Conservation (phyloP, 2,113 vertebrate species). For the Plestiodon gilberti region DNA sequence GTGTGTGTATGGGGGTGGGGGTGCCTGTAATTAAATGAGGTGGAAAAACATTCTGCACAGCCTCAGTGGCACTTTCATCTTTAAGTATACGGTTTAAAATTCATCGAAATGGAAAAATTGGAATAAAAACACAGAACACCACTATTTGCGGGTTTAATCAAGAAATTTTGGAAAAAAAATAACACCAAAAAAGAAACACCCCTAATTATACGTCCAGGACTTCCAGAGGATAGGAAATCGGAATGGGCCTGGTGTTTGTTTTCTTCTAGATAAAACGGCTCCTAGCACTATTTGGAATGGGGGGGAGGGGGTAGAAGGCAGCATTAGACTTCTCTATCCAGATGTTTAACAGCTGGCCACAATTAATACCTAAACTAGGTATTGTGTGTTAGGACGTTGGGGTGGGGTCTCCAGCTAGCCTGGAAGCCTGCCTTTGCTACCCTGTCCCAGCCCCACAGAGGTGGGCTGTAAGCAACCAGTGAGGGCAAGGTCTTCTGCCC, state of each 20-base stretch:
- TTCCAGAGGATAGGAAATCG: no score
- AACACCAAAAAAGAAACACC: no score
- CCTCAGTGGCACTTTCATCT: background rate
- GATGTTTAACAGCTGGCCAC: slow-evolving; percentile 12
- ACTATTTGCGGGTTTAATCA: no score
- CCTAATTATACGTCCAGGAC: background rate
- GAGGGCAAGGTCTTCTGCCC: background rate
- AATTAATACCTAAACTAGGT: background rate
- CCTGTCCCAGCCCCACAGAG: background rate
- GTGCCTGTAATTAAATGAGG: background rate
- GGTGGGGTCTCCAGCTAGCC: background rate
- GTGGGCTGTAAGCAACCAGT: background rate
- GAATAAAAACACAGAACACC: no score
- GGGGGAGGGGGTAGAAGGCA: background rate
- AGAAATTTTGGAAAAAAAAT: no score
- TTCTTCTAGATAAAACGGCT: background rate
- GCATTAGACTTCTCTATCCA: background rate
- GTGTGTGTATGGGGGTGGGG: background rate
- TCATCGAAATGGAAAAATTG: no score
- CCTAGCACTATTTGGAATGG: background rate
- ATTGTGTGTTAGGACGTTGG: background rate
- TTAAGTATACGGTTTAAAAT: no score
- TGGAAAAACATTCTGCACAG: no score
- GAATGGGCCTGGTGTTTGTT: no score
- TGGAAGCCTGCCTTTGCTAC: background rate